Evolutionary conservation across 2,113 vertebrate genomes (phyloP), one percentile per base, ranked within the genome.

Genomic region (Hystrix cristata): DNA sequence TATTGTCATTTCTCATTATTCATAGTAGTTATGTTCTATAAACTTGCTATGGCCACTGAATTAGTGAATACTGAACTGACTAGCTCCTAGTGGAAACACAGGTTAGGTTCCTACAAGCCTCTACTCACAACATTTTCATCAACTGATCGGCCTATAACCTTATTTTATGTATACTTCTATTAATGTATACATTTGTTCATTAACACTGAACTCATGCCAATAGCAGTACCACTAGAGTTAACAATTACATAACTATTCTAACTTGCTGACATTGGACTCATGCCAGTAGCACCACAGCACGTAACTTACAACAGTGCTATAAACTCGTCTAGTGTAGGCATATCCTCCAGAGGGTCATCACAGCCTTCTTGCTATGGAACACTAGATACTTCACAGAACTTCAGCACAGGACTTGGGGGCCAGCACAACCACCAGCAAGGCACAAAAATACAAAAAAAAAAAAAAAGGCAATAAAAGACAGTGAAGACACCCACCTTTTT

Each of bases 361-460:
- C 9, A 31, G 57, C 15, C 19, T 62, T 13, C 76, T 5, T 79
- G n/a, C 12, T 67, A 12, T n/a, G 78, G 29, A 60, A 83, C 10
- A 72, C 53, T 48, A 18, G n/a, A 67, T 6, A 16, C n/a, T 46
- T 46, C 43, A 90, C 0, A 57, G 62, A 59, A 72, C 55, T 48
- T 95, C 5, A 57, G n/a, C 29, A 18, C 15, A 13, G 67, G 15
- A 21, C 21, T 19, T 38, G 11, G 29, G 48, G 51, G 25, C 19
- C 27, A 69, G 31, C 57, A 96, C 76, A 91, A 91, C 80, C 46
- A 65, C 59, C 72, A 76, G 21, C 7, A 27, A 82, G 82, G 13
- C 46, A 90, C 51, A 76, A 92, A 92, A 83, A 46, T 25, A 31
- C n/a, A 57, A 67, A 64, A 59, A 19, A 21, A n/a, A 62, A 51